phyloP scores from a whole-genome alignment of 1,140 invertebrate genomes.

The Brachionus plicatilis region DNA sequence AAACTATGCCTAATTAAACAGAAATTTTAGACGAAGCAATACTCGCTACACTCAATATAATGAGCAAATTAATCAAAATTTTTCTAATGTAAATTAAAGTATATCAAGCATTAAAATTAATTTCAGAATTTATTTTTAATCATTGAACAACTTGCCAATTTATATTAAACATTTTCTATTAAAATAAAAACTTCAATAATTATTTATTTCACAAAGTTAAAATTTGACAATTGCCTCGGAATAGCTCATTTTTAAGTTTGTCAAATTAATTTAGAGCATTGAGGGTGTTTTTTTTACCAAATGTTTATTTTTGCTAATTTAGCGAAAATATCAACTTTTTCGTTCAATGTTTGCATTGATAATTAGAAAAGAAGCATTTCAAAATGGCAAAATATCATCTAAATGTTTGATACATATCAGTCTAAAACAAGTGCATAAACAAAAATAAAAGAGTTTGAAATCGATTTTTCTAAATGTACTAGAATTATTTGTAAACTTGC shows the following conservation, averaged over 20 bases:
- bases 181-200: neutral
- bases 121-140: neutral
- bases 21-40: neutral
- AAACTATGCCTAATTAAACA: neutral
- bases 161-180: neutral
- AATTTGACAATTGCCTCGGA: neutral
- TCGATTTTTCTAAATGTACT: neutral
- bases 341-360: neutral
- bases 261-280: neutral
- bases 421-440: neutral
- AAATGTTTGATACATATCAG: neutral
- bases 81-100: neutral
- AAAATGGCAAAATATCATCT: neutral
- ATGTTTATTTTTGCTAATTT: neutral
- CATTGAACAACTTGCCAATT: neutral
- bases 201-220: too few species aligned
- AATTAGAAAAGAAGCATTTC: conserved; percentile 1
- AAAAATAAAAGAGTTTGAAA: neutral
- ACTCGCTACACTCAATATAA: neutral
- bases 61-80: neutral
- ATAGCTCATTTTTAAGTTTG: neutral
- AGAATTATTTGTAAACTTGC: neutral
- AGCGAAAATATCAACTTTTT: neutral
- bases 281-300: neutral
- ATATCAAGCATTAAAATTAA: neutral